Percentiles rank a stretch among this genome's conserved stretches.
Evolutionary conservation across 2,113 vertebrate genomes (phyloP).

Genomic region (Columba janthina): DNA sequence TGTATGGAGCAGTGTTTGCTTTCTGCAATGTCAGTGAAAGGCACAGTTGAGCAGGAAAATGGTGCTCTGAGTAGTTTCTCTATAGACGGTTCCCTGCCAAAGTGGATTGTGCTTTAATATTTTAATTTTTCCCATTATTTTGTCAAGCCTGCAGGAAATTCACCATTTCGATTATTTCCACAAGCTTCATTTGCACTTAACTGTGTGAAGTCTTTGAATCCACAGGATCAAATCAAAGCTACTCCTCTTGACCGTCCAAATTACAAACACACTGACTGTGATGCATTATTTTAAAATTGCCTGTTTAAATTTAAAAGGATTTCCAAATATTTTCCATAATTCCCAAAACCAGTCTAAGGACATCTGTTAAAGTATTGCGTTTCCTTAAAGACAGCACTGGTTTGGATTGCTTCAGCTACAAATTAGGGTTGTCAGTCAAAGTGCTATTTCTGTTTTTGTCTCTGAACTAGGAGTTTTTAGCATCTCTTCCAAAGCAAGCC

Average conservation of each 20-base stretch:
- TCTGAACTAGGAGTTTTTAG: slow-evolving; percentile 21
- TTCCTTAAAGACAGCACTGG: neutral
- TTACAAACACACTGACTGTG: neutral
- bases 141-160: neutral
- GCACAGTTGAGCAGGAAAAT: neutral
- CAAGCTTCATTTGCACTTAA: neutral
- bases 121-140: neutral
- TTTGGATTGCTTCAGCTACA: slow-evolving; percentile 13
- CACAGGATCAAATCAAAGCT: neutral
- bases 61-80: neutral
- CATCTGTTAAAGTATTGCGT: slow-evolving; percentile 14
- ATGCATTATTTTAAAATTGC: neutral
- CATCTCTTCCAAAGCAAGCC: neutral
- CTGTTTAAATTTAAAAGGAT: neutral
- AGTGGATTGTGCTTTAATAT: neutral
- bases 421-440: slow-evolving; percentile 18
- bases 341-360: neutral
- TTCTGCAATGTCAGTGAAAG: neutral
- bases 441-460: neutral
- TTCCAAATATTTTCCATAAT: neutral
- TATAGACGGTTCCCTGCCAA: neutral
- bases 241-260: neutral
- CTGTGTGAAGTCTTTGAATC: neutral
- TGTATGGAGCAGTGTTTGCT: neutral
- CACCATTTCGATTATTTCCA: neutral